Evolutionary conservation across 2,113 vertebrate species (phyloP), one percentile per base, ranked within the genome.

Genomic region (Marmota monax): DNA sequence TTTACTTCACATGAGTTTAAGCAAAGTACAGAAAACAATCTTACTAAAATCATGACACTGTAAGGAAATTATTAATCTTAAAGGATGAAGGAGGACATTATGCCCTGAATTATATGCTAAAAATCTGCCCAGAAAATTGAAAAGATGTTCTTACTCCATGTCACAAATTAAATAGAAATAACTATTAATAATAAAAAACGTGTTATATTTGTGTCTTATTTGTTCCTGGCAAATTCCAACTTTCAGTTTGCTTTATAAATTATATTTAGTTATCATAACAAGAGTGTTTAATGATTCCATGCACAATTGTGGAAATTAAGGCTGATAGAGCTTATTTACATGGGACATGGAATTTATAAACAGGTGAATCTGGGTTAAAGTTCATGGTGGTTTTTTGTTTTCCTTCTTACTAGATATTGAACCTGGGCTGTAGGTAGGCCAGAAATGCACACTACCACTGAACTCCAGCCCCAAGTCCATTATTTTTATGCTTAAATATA

Each of bases 191-290:
- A 11, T n/a, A 42, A 92, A 53, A 95, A 79, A 14, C 39, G 17
- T 84, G 17, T 84, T 65, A 45, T 8, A 1, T 73, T 78, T 84
- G 22, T 18, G 58, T 80, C 65, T 45, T 67, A 48, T 23, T 45
- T 63, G 34, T 48, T 23, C 39, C 61, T 83, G 18, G 4, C 45
- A 69, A 67, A 20, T 34, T 34, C 32, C 5, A 56, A 45, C 56
- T 37, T 95, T 85, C 45, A 65, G 29, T 91, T 95, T 95, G 16
- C 12, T 80, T 73, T 69, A 48, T 74, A 65, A 65, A 45, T 45
- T 87, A 17, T 53, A 39, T 42, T 61, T 74, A 63, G 42, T 65
- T 73, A 63, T 29, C 25, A 11, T 73, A 79, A 65, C 7, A 73
- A 72, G 14, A 56, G 3, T 74, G 13, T 83, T 87, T 76, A 69